These are phyloP conservation scores for Prochilodus magdalenae DNA, from an alignment of 2,113 vertebrate species.

Conservation along the genomic window DNA sequence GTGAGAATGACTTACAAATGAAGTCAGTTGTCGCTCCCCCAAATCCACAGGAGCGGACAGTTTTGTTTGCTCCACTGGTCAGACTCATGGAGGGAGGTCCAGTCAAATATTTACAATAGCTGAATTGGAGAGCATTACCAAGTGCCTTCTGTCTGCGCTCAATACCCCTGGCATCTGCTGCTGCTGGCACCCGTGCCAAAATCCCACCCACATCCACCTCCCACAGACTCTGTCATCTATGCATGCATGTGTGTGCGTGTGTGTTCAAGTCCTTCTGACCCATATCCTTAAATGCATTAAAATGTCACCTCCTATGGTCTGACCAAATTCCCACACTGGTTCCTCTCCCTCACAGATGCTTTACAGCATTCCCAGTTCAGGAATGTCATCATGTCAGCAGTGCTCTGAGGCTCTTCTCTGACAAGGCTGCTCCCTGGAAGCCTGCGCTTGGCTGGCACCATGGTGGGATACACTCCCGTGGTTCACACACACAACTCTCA, in stretches of 20 bases:
- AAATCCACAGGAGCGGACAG: conserved; percentile 13
- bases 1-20: not conserved
- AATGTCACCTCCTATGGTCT: conserved; percentile 8
- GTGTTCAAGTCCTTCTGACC: conserved; percentile 40
- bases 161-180: conserved; percentile 33
- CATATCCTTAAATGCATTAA: conserved; percentile 29
- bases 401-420: conserved; percentile 14
- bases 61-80: conserved; percentile 34
- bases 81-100: conserved; percentile 40
- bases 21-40: not conserved
- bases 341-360: conserved; percentile 29
- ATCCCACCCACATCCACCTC: conserved; percentile 33
- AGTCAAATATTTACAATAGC: conserved; percentile 55
- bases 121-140: conserved; percentile 34
- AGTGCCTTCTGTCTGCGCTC: conserved; percentile 34
- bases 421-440: conserved; percentile 32
- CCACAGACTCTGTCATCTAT: conserved; percentile 13
- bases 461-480: conserved; percentile 17
- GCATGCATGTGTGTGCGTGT: conserved; percentile 6
- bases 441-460: conserved; percentile 21
- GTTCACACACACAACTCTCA: conserved; percentile 21
- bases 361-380: conserved; percentile 17
- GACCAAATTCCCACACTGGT: conserved; percentile 29
- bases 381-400: conserved; percentile 1
- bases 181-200: conserved; percentile 29